These are phyloP conservation scores for Lasiurus cinereus DNA, from an alignment of 2,113 vertebrate genomes.

Conservation along the genomic window DNA sequence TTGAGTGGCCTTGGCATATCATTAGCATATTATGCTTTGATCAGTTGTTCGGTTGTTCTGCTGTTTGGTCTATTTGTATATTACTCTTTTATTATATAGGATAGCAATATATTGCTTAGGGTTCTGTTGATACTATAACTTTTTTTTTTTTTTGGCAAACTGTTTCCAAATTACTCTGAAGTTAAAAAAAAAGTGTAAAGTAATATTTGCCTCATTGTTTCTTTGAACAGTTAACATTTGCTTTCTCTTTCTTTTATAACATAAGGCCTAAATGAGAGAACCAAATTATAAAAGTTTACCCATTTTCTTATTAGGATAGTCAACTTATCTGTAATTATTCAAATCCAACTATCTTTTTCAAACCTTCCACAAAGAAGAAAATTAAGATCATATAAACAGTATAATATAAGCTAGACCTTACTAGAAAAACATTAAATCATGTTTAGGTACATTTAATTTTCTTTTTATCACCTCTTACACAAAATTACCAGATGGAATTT, in stretches of 20 bases:
- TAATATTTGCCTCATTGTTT: not conserved
- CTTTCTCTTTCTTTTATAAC: not conserved
- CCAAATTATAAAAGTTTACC: conserved; percentile 59
- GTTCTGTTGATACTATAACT: not conserved
- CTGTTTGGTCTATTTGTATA: too few species aligned
- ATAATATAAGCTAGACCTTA: not conserved
- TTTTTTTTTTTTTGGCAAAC: not conserved
- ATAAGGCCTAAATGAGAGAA: conserved; percentile 41
- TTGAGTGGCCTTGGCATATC: too few species aligned
- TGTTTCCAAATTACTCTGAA: not conserved
- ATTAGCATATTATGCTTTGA: too few species aligned
- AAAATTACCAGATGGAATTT: not conserved
- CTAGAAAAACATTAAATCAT: not conserved
- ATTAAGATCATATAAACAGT: not conserved
- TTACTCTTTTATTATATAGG: too few species aligned
- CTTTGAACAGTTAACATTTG: not conserved
- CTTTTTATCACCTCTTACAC: not conserved
- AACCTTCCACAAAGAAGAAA: not conserved
- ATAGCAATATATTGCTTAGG: not conserved
- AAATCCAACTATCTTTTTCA: not conserved
- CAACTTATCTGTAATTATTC: not conserved
- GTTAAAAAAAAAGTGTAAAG: not conserved
- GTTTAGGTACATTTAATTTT: not conserved
- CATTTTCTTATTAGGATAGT: not conserved
- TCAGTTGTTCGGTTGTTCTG: too few species aligned